Conservation (phyloP, 1,140 invertebrate species). For the Stratiolaelaps scimitus region DNA sequence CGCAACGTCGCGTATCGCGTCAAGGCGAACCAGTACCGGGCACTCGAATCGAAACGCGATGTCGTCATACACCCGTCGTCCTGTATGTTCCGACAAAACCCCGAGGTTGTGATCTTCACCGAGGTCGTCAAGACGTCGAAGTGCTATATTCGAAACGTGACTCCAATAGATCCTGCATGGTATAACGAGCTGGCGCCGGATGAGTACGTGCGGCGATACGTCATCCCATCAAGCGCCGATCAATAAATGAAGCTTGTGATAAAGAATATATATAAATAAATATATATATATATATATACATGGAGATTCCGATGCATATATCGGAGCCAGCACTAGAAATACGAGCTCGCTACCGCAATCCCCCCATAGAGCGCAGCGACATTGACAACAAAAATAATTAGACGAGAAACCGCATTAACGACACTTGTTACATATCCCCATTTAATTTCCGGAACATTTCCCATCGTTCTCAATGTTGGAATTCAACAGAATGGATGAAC, state of each 20-base stretch:
- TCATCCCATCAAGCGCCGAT: not conserved
- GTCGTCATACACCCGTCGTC: slow-evolving; percentile 73
- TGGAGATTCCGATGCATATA: no score
- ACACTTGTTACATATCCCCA: no score
- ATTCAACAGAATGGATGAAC: no score
- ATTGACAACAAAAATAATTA: no score
- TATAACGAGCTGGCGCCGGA: slow-evolving; percentile 11
- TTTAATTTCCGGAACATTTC: no score
- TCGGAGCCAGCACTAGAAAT: no score
- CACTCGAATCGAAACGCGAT: slow-evolving; percentile 45
- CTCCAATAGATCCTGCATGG: slow-evolving; percentile 5
- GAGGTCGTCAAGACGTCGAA: slow-evolving; percentile 74
- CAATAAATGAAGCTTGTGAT: not conserved
- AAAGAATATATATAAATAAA: no score
- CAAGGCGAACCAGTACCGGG: slow-evolving; percentile 9
- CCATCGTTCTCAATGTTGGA: no score
- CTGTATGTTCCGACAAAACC: slow-evolving; percentile 56
- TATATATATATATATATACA: no score
- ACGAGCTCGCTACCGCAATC: no score
- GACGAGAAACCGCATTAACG: no score
- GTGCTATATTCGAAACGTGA: slow-evolving; percentile 55
- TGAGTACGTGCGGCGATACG: not conserved
- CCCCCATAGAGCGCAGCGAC: no score
- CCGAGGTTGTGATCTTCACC: slow-evolving; percentile 67
- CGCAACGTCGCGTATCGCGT: slow-evolving; percentile 67